Evolutionary conservation across 2,797 vertebrate species (phyloP), one percentile per base, ranked within the genome.

Genomic region (Phyllotis vaccarum): DNA sequence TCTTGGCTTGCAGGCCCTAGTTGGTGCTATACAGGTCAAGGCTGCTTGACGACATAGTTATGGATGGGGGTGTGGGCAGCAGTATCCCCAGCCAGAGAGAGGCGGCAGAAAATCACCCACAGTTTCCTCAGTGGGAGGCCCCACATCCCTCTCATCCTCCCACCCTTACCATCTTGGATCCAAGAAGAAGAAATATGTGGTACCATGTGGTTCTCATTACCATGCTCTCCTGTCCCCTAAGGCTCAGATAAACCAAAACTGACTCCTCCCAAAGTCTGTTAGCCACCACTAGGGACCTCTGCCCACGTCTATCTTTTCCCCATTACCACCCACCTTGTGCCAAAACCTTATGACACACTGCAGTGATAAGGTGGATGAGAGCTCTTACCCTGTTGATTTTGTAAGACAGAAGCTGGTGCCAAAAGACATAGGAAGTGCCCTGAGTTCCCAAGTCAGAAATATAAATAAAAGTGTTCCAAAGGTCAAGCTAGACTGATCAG

Each of bases 161-260:
- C 93, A 97, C 97, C 96, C 96, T 95, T 97, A 97, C 97, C 97
- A 98, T 97, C 92, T 97, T 97, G 96, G 96, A 97, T 97, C 93
- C 95, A 97, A 97, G 93, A 97, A 0, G 96, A 97, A 97, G 94
- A 97, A 98, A 97, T 97, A 97, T 97, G 96, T 97, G 96, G 96
- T 97, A 95, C 95, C 97, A 97, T 97, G 97, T 97, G 97, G 97
- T 97, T 97, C 95, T 97, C 96, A 97, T 98, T 97, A 98, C 92
- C 81, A 97, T 94, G 95, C 93, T 97, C 22, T 68, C 56, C 95
- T 78, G 56, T 81, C 85, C 21, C 75, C 58, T 3, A 86, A 0
- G 1, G 86, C 97, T 97, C 97, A 97, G 97, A 98, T 97, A 98
- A 97, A 97, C 94, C 96, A 96, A 95, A 96, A 97, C 17, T 90